Evolutionary conservation across 1,140 invertebrate species (phyloP).

Genomic region (Sycophila sp.): DNA sequence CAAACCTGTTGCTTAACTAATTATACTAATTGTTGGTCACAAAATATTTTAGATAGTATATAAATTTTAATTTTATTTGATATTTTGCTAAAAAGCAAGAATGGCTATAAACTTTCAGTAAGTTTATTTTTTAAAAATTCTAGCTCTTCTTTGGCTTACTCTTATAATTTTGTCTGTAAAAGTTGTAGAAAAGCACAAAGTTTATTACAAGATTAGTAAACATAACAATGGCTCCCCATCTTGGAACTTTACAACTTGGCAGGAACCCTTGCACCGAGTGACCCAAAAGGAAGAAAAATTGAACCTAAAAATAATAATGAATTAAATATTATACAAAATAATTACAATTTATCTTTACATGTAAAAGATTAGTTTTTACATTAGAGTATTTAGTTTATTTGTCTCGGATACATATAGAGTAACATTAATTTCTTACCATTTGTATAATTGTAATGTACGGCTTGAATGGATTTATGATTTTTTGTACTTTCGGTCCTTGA

Average conservation of each 20-base stretch:
- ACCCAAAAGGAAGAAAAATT: constrained; percentile 80
- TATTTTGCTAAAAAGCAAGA: no score
- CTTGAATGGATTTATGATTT: constrained; percentile 41
- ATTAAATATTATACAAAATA: constrained; percentile 19
- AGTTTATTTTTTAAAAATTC: background rate
- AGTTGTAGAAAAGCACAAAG: constrained; percentile 49
- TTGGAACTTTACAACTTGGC: constrained; percentile 41
- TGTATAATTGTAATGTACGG: constrained; percentile 58
- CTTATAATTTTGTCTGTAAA: constrained; percentile 48
- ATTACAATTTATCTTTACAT: no score
- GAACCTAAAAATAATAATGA: constrained; percentile 53
- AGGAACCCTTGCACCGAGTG: constrained; percentile 61
- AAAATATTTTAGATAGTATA: no score
- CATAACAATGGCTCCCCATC: constrained; percentile 32
- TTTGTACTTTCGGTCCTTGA: constrained; percentile 33
- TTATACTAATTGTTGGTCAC: no score
- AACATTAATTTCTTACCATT: constrained; percentile 49
- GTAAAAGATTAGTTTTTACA: background rate
- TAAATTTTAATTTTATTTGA: no score
- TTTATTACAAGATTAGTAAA: constrained; percentile 45
- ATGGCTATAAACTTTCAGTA: background rate
- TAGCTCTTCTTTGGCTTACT: constrained; percentile 34
- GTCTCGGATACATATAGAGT: background rate
- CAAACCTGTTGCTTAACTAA: no score
- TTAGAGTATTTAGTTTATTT: background rate